phyloP scores from a whole-genome alignment of 92 coral and sea anemone genomes.

The Porites lobata region DNA sequence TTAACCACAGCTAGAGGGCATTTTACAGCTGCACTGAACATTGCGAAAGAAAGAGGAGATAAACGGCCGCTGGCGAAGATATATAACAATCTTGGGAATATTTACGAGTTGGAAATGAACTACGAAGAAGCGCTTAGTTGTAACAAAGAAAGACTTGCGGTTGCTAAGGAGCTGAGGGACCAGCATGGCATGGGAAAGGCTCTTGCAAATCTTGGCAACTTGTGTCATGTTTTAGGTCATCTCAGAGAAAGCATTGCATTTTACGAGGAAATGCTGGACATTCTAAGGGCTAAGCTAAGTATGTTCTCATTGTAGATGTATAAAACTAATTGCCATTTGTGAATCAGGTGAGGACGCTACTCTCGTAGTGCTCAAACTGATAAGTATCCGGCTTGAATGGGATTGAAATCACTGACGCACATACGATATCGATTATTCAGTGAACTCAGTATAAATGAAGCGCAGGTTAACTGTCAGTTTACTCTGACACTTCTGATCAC shows the following conservation, averaged over 20 bases:
- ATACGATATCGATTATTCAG: too few species aligned
- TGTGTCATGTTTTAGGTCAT: slow-evolving; percentile 82
- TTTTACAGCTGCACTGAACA: slow-evolving; percentile 67
- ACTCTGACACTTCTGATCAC: too few species aligned
- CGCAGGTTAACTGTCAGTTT: too few species aligned
- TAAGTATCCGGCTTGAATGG: too few species aligned
- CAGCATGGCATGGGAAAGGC: slow-evolving; percentile 90
- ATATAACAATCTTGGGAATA: slow-evolving; percentile 86
- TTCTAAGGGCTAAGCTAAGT: slow-evolving; percentile 92
- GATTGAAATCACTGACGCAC: too few species aligned
- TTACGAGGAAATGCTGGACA: slow-evolving; percentile 88
- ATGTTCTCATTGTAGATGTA: slow-evolving; percentile 41
- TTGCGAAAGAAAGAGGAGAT: slow-evolving; percentile 75
- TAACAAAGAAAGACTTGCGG: slow-evolving; percentile 73
- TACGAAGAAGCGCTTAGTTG: slow-evolving; percentile 81
- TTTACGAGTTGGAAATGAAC: slow-evolving; percentile 75
- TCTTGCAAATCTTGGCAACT: slow-evolving; percentile 80
- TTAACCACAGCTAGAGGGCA: slow-evolving; percentile 70
- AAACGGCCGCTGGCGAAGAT: slow-evolving; percentile 76
- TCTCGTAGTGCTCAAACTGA: too few species aligned
- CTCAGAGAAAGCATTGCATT: slow-evolving; percentile 75
- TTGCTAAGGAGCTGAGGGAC: slow-evolving; percentile 80
- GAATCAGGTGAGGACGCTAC: too few species aligned
- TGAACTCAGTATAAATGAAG: too few species aligned
- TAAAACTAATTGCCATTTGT: too few species aligned